These are phyloP conservation scores for Kryptolebias ocellatus DNA, from an alignment of 2,797 vertebrate genomes.

Conservation along the genomic window DNA sequence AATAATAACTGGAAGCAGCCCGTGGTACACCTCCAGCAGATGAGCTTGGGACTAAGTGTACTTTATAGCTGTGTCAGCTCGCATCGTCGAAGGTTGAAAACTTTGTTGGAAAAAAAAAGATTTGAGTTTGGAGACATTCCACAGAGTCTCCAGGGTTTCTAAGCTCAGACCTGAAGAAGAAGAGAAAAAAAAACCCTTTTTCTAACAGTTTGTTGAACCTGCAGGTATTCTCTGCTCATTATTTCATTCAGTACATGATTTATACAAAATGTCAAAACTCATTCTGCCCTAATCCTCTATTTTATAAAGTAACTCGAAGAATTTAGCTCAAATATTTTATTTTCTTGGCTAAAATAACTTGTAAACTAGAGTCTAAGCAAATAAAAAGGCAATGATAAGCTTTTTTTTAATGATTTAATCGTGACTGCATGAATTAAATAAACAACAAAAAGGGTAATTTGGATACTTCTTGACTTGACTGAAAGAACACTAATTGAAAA, in stretches of 20 bases:
- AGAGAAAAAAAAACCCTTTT: constrained; percentile 26
- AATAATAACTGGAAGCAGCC: constrained; percentile 62
- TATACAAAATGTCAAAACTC: too few relatives aligned
- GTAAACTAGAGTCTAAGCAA: too few relatives aligned
- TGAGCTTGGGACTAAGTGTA: constrained; percentile 68
- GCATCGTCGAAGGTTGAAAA: constrained; percentile 57
- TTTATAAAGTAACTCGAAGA: too few relatives aligned
- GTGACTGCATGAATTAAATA: too few relatives aligned
- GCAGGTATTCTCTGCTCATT: constrained; percentile 35
- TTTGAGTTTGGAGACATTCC: constrained; percentile 57
- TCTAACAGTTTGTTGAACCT: constrained; percentile 54
- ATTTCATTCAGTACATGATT: too few relatives aligned
- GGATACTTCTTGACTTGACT: neutral
- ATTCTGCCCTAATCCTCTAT: too few relatives aligned
- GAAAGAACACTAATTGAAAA: too few relatives aligned
- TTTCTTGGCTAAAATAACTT: too few relatives aligned
- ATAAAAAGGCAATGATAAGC: too few relatives aligned
- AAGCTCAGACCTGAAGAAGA: constrained; percentile 51
- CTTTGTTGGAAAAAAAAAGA: constrained; percentile 55
- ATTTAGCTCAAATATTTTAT: too few relatives aligned
- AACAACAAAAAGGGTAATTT: too few relatives aligned
- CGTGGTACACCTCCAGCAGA: constrained; percentile 54
- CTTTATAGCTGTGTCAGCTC: constrained; percentile 70
- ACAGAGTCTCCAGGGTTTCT: constrained; percentile 63
- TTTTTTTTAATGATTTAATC: too few relatives aligned